Base-by-base conservation (phyloP, 2,888 invertebrate genomes). In the Tromatobia lineatoria region DNA sequence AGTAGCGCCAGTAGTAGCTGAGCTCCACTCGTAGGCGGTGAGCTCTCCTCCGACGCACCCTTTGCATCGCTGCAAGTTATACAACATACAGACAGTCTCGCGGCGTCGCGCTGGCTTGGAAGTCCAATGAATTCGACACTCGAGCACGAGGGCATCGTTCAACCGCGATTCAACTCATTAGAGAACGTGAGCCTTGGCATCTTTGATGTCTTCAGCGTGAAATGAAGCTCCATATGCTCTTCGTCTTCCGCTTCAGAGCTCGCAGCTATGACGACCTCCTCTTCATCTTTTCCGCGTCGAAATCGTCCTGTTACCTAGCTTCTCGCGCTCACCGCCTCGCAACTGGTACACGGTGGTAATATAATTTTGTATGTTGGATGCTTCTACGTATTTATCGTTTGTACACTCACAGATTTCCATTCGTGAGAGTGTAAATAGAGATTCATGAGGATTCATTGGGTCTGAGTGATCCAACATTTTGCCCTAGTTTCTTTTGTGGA, bases 101-200 rank as follows among this genome's bases (percentile, higher is more conserved):
- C 47, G 18, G 8, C 45, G 23, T 80, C 34, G n/a, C 45, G 47
- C 29, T 66, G 57, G 67, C 45, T 47, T n/a, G 50, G 50, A n/a
- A 18, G 50, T 71, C 66, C 77, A 79, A 92, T 92, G 91, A 92
- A 91, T 91, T 91, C 89, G 88, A 87, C 90, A 86, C 89, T 89
- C 88, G 87, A 86, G 81, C 85, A 85, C 86, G 84, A 85, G 85
- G 84, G 87, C 85, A 83, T 86, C 87, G 87, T 87, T 88, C 88
- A 83, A 87, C 80, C 87, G 85, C 90, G 91, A 90, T 92, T 92
- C 91, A 92, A 92, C 92, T 93, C 93, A 92, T 93, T 93, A 93
- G 91, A 92, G 91, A 91, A 91, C 88, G 90, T 91, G 89, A 83
- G 79, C 83, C 83, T 52, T 90, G 89, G 87, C 89, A 92, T 92